A percentile compares a stretch with the other conserved stretches of the same genome.
phyloP scores from a whole-genome alignment of 2,888 invertebrate species.

The Drosophila mimica region DNA sequence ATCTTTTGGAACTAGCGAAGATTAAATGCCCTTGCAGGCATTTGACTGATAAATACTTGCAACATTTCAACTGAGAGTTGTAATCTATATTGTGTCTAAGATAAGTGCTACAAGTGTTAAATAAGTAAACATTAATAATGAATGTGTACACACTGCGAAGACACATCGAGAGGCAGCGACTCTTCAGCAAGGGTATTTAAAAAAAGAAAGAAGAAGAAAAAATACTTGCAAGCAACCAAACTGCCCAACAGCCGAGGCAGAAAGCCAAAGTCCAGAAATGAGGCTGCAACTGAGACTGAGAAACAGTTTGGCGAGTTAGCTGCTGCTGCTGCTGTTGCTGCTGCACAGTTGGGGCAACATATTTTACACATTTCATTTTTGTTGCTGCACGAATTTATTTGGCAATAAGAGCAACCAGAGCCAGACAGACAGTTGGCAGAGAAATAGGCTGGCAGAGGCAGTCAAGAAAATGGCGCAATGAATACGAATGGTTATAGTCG shows the following conservation, averaged over 20 bases:
- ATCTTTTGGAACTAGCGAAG: not conserved
- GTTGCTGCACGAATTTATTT: constrained; percentile 80
- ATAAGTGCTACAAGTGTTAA: not conserved
- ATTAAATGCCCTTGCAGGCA: not conserved
- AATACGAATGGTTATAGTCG: constrained; percentile 64
- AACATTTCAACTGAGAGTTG: not conserved
- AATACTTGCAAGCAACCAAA: constrained; percentile 27
- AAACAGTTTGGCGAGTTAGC: constrained; percentile 14
- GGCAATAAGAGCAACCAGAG: constrained; percentile 76
- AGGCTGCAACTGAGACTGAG: constrained; percentile 36
- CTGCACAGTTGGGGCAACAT: constrained; percentile 65
- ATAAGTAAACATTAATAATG: not conserved
- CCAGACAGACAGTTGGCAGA: constrained; percentile 35
- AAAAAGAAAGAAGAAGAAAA: not conserved
- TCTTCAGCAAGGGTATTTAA: constrained; percentile 3
- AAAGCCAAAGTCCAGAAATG: constrained; percentile 20
- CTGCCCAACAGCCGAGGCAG: constrained; percentile 24
- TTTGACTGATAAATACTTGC: not conserved
- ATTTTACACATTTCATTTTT: constrained; percentile 82
- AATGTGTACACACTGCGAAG: not conserved
- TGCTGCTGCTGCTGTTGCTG: not conserved
- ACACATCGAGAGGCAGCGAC: not conserved
- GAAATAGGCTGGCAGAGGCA: constrained; percentile 56
- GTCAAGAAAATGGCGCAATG: constrained; percentile 71
- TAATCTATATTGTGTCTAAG: not conserved